Percentiles rank a stretch among this genome's conserved stretches.
Conservation (phyloP, 1,140 invertebrate genomes). For the Luehdorfia chinensis region DNA sequence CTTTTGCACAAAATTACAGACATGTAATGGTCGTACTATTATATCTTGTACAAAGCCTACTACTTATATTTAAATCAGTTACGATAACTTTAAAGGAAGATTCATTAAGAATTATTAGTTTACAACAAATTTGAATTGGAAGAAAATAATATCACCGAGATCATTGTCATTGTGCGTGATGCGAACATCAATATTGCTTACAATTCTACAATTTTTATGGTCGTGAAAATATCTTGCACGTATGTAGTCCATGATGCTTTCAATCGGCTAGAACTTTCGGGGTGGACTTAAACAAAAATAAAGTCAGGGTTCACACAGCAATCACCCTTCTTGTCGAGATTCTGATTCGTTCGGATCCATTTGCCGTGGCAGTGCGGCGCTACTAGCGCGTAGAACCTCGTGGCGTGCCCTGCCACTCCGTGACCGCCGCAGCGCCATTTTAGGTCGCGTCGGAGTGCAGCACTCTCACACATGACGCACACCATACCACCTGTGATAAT, state of each 20-base stretch:
- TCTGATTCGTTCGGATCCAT: constrained; percentile 84
- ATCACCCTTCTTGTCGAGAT: constrained; percentile 75
- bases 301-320: constrained; percentile 80
- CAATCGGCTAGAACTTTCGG: no score
- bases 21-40: no score
- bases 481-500: constrained; percentile 81
- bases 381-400: constrained; percentile 86
- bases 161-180: not conserved
- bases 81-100: no score
- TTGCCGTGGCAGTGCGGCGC: constrained; percentile 89
- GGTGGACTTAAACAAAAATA: constrained; percentile 80
- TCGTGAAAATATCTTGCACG: no score
- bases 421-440: constrained; percentile 89
- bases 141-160: not conserved
- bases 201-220: no score
- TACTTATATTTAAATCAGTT: no score
- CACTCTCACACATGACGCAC: constrained; percentile 86
- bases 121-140: not conserved
- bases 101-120: no score
- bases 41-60: no score
- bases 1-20: no score
- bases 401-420: constrained; percentile 83
- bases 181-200: not conserved
- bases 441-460: constrained; percentile 83
- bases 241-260: no score